Evolutionary conservation across 1,140 invertebrate genomes (phyloP), one percentile per base, ranked within the genome.

Genomic region (Drosophila serrata): DNA sequence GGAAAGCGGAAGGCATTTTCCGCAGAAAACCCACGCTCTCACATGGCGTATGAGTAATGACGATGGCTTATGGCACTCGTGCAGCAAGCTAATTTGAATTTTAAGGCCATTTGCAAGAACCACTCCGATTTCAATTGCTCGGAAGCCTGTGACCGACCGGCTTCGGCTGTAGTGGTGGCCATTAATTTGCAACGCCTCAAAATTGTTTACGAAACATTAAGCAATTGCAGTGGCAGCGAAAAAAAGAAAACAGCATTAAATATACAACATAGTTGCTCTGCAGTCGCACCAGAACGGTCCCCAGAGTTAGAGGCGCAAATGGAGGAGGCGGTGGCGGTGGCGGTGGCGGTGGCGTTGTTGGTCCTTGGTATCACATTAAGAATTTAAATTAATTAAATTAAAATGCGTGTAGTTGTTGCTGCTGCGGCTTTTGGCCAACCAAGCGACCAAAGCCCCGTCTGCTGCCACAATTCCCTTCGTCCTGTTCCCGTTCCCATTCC

Each of bases 371-470:
- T 88, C 82, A 78, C 82, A 87, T 87, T 87, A 88, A 88, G 80
- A 88, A 87, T 87, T 87, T 88, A 87, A 87, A 87, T 87, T 87
- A 87, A 88, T 87, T 90, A 87, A 87, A 87, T 88, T 90, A 80
- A 88, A 87, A 90, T 87, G 84, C 84, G 86, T 88, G 61, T 46
- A 55, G 78, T 48, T 73, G 77, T 53, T 78, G 56, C 31, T 17
- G 35, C 59, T 75, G 43, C 46, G 55, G 70, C 68, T 68, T 48
- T 56, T 70, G 75, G 76, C 43, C 49, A 65, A 46, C 60, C 45
- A 27, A 62, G 24, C 48, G 42, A 46, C 57, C 42, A 29, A 62
- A 35, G 35, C 40, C 40, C 68, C 46, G 67, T 59, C 67, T 61
- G 67, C 56, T 61, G 35, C 33, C 17, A 27, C 46, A 12, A 24